phyloP scores from a whole-genome alignment of 2,888 invertebrate species.

The Trachelus iudaicus region DNA sequence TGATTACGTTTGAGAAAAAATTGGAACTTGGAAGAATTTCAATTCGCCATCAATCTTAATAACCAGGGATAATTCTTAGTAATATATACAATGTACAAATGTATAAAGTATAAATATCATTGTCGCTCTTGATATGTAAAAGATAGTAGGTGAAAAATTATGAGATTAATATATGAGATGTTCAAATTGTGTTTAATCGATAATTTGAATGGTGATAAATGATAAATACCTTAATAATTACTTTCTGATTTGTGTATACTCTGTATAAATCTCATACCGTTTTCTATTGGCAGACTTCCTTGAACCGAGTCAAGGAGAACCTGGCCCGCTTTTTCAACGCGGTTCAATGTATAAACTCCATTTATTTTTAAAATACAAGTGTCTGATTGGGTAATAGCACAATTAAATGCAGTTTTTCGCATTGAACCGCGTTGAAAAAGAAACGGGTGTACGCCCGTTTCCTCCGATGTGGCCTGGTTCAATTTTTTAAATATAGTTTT shows the following conservation, averaged over 20 bases:
- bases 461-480: too few relatives aligned
- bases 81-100: background rate
- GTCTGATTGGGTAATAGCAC: too few relatives aligned
- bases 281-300: background rate
- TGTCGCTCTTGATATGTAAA: background rate
- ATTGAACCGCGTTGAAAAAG: too few relatives aligned
- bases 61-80: background rate
- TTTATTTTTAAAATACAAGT: too few relatives aligned
- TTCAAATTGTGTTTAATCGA: background rate
- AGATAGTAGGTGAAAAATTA: background rate
- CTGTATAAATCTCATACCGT: background rate
- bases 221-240: background rate
- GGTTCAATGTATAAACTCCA: too few relatives aligned
- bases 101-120: background rate
- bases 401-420: too few relatives aligned
- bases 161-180: background rate
- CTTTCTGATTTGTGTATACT: background rate
- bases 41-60: background rate
- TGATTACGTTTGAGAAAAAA: background rate
- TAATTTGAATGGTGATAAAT: background rate
- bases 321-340: too few relatives aligned
- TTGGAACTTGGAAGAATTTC: background rate
- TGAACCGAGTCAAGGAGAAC: background rate
- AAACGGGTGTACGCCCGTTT: too few relatives aligned
- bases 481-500: too few relatives aligned